Percentiles rank a stretch among this genome's conserved stretches.
Conservation (phyloP, 2,888 invertebrate genomes). For the Chouioia cunea region DNA sequence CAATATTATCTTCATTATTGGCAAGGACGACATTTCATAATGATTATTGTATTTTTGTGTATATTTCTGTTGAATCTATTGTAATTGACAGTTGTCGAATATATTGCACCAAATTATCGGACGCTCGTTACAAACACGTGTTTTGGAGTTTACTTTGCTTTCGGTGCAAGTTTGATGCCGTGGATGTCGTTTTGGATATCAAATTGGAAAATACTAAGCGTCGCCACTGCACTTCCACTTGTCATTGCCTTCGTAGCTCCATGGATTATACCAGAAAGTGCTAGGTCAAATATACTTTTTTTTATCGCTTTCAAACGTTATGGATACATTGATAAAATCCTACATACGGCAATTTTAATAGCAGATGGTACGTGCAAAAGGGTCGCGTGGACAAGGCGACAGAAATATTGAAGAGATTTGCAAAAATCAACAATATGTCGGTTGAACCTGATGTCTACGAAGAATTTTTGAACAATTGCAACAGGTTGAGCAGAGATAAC, state of each 20-base stretch:
- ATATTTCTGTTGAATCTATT: too few relatives aligned
- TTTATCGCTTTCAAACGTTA: too few relatives aligned
- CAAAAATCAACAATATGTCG: constrained; percentile 80
- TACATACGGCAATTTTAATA: too few relatives aligned
- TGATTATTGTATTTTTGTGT: too few relatives aligned
- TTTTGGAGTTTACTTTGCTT: constrained; percentile 88
- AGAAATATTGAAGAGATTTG: constrained; percentile 78
- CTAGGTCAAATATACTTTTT: constrained; percentile 66
- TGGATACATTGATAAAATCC: too few relatives aligned
- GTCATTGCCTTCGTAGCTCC: constrained; percentile 80
- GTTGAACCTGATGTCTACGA: constrained; percentile 81
- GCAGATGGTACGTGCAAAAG: constrained; percentile 86
- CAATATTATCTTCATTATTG: constrained; percentile 92
- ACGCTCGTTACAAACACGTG: constrained; percentile 93
- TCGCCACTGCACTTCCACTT: constrained; percentile 83
- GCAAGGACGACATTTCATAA: too few relatives aligned
- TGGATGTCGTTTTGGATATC: constrained; percentile 87
- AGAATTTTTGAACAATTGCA: constrained; percentile 80
- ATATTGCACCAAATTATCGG: constrained; percentile 90
- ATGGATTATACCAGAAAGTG: constrained; percentile 86
- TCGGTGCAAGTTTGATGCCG: constrained; percentile 83
- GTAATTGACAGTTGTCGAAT: constrained; percentile 74
- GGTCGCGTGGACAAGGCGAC: constrained; percentile 85
- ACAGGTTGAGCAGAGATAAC: constrained; percentile 73
- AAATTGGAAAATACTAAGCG: constrained; percentile 83